phyloP scores from a whole-genome alignment of 1,140 invertebrate species.

The Coptotermes formosanus region DNA sequence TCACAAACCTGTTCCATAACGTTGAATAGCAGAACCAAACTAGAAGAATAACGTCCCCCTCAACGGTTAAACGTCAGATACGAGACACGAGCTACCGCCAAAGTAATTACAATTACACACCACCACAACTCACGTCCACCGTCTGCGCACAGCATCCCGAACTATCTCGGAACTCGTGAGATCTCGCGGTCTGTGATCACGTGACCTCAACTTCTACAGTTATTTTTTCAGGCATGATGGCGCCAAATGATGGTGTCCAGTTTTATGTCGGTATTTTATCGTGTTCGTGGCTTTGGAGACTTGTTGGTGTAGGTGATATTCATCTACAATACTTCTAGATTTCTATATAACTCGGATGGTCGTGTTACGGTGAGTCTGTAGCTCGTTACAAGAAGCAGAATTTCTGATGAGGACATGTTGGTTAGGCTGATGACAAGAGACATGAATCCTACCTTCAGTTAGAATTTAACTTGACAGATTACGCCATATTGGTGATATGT shows the following conservation, averaged over 20 bases:
- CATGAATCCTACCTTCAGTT: slow-evolving; percentile 25
- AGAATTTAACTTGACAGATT: neutral
- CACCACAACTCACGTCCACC: neutral
- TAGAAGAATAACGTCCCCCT: too few relatives aligned
- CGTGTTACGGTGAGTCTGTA: slow-evolving; percentile 43
- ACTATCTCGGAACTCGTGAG: slow-evolving; percentile 36
- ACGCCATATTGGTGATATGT: neutral
- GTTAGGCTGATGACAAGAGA: slow-evolving; percentile 48
- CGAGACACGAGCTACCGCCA: neutral
- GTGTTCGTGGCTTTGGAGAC: slow-evolving; percentile 41
- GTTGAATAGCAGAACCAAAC: too few relatives aligned
- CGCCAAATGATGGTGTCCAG: slow-evolving; percentile 56
- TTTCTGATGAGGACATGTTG: slow-evolving; percentile 58
- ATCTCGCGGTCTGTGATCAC: slow-evolving; percentile 49
- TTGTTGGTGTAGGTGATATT: slow-evolving; percentile 32
- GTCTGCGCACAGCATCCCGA: slow-evolving; percentile 2
- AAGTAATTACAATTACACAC: neutral
- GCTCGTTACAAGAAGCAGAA: slow-evolving; percentile 42
- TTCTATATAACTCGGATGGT: slow-evolving; percentile 30
- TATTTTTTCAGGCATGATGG: slow-evolving; percentile 60
- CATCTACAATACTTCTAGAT: slow-evolving; percentile 34
- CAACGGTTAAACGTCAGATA: too few relatives aligned
- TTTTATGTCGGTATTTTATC: slow-evolving; percentile 50
- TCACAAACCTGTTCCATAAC: neutral
- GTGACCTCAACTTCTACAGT: slow-evolving; percentile 54